Conservation (phyloP, 1,140 invertebrate genomes). For the Drosophila obscura region DNA sequence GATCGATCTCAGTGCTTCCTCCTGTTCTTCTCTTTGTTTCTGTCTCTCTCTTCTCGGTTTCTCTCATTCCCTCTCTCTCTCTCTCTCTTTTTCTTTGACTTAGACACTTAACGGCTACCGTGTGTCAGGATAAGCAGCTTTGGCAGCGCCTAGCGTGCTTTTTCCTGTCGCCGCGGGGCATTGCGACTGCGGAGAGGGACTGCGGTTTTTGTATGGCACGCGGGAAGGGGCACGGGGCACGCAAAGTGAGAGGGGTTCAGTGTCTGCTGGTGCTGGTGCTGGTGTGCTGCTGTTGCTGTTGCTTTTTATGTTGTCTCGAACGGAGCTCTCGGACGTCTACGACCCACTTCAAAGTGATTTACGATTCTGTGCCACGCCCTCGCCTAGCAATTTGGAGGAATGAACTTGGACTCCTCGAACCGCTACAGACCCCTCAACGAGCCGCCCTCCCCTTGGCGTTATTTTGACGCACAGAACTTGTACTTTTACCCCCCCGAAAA, state of each 20-base stretch:
- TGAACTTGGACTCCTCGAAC: slow-evolving; percentile 55
- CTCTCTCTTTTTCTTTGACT: slow-evolving; percentile 28
- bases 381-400: slow-evolving; percentile 79
- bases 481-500: slow-evolving; percentile 52
- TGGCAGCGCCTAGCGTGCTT: slow-evolving; percentile 70
- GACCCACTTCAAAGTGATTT: slow-evolving; percentile 84
- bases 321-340: slow-evolving; percentile 77
- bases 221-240: not conserved
- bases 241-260: slow-evolving; percentile 2
- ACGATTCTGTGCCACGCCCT: slow-evolving; percentile 82
- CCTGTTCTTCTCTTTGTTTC: slow-evolving; percentile 18
- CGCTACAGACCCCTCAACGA: not conserved
- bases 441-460: slow-evolving; percentile 33
- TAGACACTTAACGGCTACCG: slow-evolving; percentile 72
- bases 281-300: slow-evolving; percentile 22
- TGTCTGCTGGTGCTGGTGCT: slow-evolving; percentile 17
- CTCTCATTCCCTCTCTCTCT: slow-evolving; percentile 21
- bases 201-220: not conserved
- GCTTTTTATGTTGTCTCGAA: slow-evolving; percentile 59
- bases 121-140: slow-evolving; percentile 72
- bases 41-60: slow-evolving; percentile 16
- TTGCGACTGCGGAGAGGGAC: slow-evolving; percentile 13
- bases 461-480: slow-evolving; percentile 62
- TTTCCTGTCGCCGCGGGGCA: slow-evolving; percentile 71
- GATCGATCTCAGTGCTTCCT: slow-evolving; percentile 35